phyloP scores from a whole-genome alignment of 2,888 invertebrate genomes.

The Spodoptera exigua region DNA sequence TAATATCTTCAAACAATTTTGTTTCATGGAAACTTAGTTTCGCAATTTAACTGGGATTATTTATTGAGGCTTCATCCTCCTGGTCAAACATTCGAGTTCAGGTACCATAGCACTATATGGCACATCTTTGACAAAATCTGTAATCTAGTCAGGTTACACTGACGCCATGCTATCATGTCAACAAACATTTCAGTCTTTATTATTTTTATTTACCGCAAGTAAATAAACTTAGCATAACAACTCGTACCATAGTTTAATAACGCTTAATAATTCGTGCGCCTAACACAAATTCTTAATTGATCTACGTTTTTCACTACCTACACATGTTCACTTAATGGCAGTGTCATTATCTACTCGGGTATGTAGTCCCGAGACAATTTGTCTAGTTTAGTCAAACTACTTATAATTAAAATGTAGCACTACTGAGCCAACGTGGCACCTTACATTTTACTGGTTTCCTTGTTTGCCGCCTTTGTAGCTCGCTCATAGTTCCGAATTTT shows the following conservation, averaged over 20 bases:
- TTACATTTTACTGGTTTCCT: slow-evolving; percentile 63
- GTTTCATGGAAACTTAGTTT: slow-evolving; percentile 67
- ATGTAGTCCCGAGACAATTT: slow-evolving; percentile 35
- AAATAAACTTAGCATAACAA: slow-evolving; percentile 60
- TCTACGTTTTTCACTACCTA: slow-evolving; percentile 64
- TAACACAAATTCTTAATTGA: slow-evolving; percentile 60
- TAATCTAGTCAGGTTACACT: slow-evolving; percentile 47
- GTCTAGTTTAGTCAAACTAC: slow-evolving; percentile 63
- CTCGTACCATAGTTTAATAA: slow-evolving; percentile 40
- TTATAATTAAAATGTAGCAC: slow-evolving; percentile 58
- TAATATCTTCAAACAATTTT: slow-evolving; percentile 47
- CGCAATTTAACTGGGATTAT: slow-evolving; percentile 55
- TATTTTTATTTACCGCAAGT: slow-evolving; percentile 58
- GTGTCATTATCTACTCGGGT: slow-evolving; percentile 39
- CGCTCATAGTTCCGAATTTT: slow-evolving; percentile 25
- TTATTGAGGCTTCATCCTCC: slow-evolving; percentile 61
- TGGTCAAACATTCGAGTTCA: slow-evolving; percentile 59
- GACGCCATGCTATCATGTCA: slow-evolving; percentile 54
- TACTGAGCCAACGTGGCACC: slow-evolving; percentile 72
- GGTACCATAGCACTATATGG: slow-evolving; percentile 62
- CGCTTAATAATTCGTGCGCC: slow-evolving; percentile 54
- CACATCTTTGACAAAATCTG: slow-evolving; percentile 56
- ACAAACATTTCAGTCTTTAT: slow-evolving; percentile 73
- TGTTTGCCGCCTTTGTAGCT: slow-evolving; percentile 36
- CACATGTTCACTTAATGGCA: slow-evolving; percentile 57